Evolutionary conservation across 2,888 invertebrate genomes (phyloP), one percentile per base, ranked within the genome.

Genomic region (Chymomyza fuscimana): DNA sequence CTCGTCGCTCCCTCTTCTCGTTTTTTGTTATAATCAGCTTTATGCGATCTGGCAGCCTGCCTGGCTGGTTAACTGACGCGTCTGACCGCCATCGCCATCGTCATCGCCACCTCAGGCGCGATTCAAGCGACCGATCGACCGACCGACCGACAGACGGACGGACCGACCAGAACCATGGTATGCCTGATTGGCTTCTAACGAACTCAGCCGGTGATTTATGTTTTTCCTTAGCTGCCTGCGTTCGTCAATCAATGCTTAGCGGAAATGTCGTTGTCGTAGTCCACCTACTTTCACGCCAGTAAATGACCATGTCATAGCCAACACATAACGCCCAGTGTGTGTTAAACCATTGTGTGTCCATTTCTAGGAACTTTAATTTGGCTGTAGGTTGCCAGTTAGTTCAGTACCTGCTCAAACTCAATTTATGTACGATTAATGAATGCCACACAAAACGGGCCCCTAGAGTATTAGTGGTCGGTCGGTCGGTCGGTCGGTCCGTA

Each of bases 391-490:
- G 22, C 7, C 12, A 12, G 50, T 56, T 59, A 9, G 60, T 69
- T 52, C 32, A 9, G 32, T 46, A 46, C 40, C 40, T 46, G 40
- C 40, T 46, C 40, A 12, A 32, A 52, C 71, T 79, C 86, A 86
- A 83, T 83, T 87, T 83, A 83, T 83, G 86, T 81, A 86, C 88
- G 88, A 87, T 84, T 84, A 84, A 84, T 84, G 86, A 87, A 86
- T 79, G 86, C 54, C 54, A 54, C 54, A n/a, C 12, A 32, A 10
- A 12, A 46, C 40, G 40, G 10, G 12, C 40, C 40, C 40, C 40
- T 46, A 12, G 10, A 12, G 40, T 46, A 46, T 46, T 46, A 46
- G 32, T 52, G 52, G 52, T 5, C n/a, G 19, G 19, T 19, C 15
- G n/a, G 52, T 7, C 52, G 9, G 10, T 52, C 25, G 25, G 2